Evolutionary conservation across 1,140 invertebrate genomes (phyloP).

Genomic region (Diprion similis): DNA sequence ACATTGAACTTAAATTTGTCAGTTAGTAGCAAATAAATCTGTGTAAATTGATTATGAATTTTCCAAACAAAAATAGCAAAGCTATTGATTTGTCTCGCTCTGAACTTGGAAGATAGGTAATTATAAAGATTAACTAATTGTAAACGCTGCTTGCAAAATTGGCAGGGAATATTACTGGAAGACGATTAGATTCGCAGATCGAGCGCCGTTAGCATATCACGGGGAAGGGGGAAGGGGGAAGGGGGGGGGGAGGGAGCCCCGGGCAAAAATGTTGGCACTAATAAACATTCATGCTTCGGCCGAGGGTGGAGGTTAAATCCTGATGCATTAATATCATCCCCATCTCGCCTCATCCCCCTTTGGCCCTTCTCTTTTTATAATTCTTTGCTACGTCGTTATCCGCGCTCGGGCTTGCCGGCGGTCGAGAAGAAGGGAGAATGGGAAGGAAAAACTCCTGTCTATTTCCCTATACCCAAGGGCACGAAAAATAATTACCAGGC

Average conservation of each 20-base stretch:
- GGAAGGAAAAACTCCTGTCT: constrained; percentile 16
- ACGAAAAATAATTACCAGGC: constrained; percentile 31
- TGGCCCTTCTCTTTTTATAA: constrained; percentile 40
- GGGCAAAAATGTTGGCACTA: constrained; percentile 8
- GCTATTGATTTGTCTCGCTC: too few species aligned
- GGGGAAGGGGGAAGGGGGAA: too few species aligned
- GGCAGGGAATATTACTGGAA: background rate
- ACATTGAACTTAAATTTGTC: too few species aligned
- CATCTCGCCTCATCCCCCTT: constrained; percentile 1
- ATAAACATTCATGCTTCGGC: constrained; percentile 15
- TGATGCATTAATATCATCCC: constrained; percentile 45
- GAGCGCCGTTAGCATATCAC: background rate
- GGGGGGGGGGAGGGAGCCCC: background rate
- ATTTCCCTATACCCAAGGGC: constrained; percentile 25
- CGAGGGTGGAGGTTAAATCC: constrained; percentile 17
- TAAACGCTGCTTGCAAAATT: too few species aligned
- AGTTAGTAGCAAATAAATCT: too few species aligned
- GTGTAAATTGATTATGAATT: too few species aligned
- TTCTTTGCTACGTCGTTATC: constrained; percentile 42
- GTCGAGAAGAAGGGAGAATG: constrained; percentile 1
- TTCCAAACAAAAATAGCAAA: too few species aligned
- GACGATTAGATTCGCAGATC: constrained; percentile 5
- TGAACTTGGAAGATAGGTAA: too few species aligned
- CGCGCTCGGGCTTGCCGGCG: constrained; percentile 12
- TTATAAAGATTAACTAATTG: too few species aligned